Evolutionary conservation across 2,888 invertebrate species (phyloP).

Genomic region (Peribatodes rhomboidaria): DNA sequence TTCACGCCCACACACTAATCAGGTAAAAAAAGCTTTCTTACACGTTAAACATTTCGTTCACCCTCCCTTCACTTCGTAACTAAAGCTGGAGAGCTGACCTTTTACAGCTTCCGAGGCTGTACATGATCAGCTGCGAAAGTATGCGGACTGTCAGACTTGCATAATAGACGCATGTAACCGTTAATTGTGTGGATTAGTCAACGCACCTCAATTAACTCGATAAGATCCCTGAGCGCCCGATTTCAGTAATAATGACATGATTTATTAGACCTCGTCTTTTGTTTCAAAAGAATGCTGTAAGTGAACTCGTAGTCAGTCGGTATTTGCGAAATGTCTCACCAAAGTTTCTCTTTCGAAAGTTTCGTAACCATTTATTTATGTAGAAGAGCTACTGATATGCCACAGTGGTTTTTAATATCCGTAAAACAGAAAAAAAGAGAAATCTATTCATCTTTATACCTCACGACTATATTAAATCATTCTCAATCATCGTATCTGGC

Average conservation of each 20-base stretch:
- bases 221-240: constrained; percentile 28
- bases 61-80: constrained; percentile 17
- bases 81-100: constrained; percentile 50
- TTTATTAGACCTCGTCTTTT: constrained; percentile 26
- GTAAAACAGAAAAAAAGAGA: no score
- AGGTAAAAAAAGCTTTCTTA: constrained; percentile 53
- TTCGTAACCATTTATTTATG: constrained; percentile 63
- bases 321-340: constrained; percentile 45
- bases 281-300: constrained; percentile 30
- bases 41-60: not conserved
- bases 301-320: constrained; percentile 19
- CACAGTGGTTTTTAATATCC: constrained; percentile 37
- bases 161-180: constrained; percentile 47
- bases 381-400: constrained; percentile 47
- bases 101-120: constrained; percentile 57
- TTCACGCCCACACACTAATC: constrained; percentile 46
- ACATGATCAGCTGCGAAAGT: constrained; percentile 78
- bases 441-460: constrained; percentile 16
- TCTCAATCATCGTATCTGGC: constrained; percentile 22
- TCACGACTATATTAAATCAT: constrained; percentile 43
- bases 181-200: constrained; percentile 44
- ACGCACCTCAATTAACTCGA: constrained; percentile 35
- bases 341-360: constrained; percentile 73
- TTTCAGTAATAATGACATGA: constrained; percentile 28
- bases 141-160: constrained; percentile 51